phyloP scores from a whole-genome alignment of 2,888 invertebrate species.

The Limnephilus marmoratus region DNA sequence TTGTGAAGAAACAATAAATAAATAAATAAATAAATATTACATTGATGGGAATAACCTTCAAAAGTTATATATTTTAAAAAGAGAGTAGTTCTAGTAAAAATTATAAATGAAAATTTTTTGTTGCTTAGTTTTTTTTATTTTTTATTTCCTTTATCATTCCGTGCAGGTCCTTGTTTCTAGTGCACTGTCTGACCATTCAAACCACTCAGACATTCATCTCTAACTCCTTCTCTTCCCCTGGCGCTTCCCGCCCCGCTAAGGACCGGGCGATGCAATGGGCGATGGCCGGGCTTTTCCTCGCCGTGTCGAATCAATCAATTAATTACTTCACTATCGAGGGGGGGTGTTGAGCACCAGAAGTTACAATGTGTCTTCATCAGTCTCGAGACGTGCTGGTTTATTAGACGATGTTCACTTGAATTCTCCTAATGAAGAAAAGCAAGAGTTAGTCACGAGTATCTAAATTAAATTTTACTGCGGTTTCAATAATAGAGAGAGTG shows the following conservation, averaged over 20 bases:
- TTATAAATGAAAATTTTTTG: too few species aligned
- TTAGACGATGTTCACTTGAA: neutral
- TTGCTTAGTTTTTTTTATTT: too few species aligned
- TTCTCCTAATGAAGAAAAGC: neutral
- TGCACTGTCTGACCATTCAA: neutral
- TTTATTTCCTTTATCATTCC: too few species aligned
- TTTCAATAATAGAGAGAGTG: neutral
- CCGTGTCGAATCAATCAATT: constrained; percentile 27
- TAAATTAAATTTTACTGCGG: neutral
- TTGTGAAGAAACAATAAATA: too few species aligned
- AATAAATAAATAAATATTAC: too few species aligned
- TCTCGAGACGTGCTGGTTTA: neutral
- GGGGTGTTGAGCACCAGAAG: neutral
- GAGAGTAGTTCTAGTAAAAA: too few species aligned
- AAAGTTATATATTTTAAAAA: too few species aligned
- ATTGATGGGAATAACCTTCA: too few species aligned
- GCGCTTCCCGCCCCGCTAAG: neutral
- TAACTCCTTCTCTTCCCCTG: neutral
- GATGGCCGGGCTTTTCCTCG: constrained; percentile 15
- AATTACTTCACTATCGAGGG: neutral
- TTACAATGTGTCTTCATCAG: constrained; percentile 29
- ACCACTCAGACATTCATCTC: neutral
- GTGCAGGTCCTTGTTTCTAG: neutral
- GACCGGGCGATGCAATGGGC: neutral
- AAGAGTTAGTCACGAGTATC: neutral